phyloP scores from a whole-genome alignment of 2,113 vertebrate species.

The Tetrao urogallus region DNA sequence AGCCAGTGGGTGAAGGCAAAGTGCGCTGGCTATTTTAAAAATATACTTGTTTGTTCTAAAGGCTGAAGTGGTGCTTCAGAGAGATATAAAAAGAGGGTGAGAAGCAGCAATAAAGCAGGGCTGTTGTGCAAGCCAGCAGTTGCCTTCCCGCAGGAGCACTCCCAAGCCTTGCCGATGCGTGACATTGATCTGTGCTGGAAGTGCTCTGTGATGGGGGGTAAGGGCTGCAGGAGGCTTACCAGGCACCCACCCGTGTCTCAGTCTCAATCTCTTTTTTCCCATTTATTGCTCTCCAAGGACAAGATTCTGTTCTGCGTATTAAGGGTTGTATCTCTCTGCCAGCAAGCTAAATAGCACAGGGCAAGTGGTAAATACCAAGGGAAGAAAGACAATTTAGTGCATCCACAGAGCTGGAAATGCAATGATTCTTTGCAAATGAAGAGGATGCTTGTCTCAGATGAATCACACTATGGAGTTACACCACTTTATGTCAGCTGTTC shows the following conservation, averaged over 20 bases:
- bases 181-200: not conserved
- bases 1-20: not conserved
- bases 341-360: not conserved
- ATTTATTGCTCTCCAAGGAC: not conserved
- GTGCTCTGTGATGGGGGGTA: not conserved
- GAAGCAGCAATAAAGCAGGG: constrained; percentile 32
- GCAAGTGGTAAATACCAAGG: not conserved
- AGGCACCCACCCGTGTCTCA: not conserved
- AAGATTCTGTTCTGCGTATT: not conserved
- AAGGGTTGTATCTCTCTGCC: not conserved
- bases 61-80: constrained; percentile 30
- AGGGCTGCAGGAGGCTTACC: not conserved
- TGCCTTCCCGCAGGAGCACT: constrained; percentile 29
- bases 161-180: not conserved
- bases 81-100: constrained; percentile 43
- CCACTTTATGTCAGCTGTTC: not conserved
- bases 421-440: not conserved
- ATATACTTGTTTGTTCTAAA: constrained; percentile 39
- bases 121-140: not conserved
- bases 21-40: not conserved
- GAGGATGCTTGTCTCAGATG: not conserved
- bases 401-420: not conserved
- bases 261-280: not conserved
- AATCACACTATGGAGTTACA: not conserved
- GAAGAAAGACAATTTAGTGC: not conserved